Evolutionary conservation across 2,888 invertebrate genomes (phyloP).

Genomic region (Standfussiana lucernea): DNA sequence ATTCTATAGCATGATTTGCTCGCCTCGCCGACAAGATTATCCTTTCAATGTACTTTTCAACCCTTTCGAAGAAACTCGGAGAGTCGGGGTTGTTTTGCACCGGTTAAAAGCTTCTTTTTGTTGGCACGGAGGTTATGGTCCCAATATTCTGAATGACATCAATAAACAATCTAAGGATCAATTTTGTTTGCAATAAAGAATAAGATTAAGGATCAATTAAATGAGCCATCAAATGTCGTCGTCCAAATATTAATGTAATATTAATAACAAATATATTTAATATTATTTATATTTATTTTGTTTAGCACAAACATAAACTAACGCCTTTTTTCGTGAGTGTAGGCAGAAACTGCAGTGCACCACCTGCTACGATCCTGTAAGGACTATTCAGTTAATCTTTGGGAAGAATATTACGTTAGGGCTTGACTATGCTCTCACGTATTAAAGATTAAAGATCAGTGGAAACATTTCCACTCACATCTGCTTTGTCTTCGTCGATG

Average conservation of each 20-base stretch:
- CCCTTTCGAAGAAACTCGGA: conserved; percentile 24
- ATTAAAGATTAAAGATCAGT: too few relatives aligned
- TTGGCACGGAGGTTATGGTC: background rate
- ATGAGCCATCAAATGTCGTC: background rate
- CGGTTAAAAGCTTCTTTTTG: conserved; percentile 19
- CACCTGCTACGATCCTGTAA: background rate
- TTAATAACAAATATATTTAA: too few relatives aligned
- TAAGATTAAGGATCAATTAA: background rate
- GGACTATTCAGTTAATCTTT: background rate
- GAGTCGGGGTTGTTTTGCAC: conserved; percentile 20
- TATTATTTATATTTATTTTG: too few relatives aligned
- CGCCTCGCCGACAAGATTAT: conserved; percentile 38
- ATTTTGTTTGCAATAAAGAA: background rate
- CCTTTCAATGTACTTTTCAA: conserved; percentile 43
- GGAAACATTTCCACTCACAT: background rate
- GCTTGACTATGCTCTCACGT: too few relatives aligned
- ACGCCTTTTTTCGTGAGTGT: background rate
- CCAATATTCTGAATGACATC: background rate
- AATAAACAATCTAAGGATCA: background rate
- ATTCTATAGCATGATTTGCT: conserved; percentile 18
- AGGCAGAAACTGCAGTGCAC: background rate
- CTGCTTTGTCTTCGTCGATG: background rate
- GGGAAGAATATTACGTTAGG: background rate
- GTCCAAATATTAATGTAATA: background rate
- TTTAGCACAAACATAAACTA: background rate